Percentiles rank a stretch among this genome's conserved stretches.
phyloP scores from a whole-genome alignment of 2,888 invertebrate species.

The Mythimna albipuncta region DNA sequence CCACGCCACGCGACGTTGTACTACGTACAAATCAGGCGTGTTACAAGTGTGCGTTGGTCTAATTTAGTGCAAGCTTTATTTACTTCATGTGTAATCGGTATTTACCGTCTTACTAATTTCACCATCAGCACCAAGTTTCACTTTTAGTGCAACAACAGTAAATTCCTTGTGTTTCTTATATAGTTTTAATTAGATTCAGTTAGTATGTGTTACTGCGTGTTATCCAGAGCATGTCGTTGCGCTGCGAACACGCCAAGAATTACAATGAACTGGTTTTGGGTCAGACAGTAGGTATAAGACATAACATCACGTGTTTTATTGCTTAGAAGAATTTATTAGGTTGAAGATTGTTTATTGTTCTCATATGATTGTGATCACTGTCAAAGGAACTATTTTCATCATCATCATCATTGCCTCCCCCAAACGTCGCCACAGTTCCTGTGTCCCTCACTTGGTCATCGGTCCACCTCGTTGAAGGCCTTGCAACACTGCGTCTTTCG shows the following conservation, averaged over 20 bases:
- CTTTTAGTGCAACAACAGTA: constrained; percentile 25
- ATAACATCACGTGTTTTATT: constrained; percentile 28
- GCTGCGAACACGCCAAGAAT: constrained; percentile 46
- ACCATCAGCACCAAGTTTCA: constrained; percentile 40
- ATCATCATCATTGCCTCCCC: too few relatives aligned
- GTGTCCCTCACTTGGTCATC: too few relatives aligned
- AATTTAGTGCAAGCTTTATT: too few relatives aligned
- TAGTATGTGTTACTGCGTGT: constrained; percentile 25
- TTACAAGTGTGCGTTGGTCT: too few relatives aligned
- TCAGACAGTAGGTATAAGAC: constrained; percentile 31
- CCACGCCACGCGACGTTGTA: too few relatives aligned
- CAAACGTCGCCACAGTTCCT: too few relatives aligned
- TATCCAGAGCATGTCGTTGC: constrained; percentile 51
- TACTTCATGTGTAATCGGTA: not conserved
- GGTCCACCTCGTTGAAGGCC: too few relatives aligned
- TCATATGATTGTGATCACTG: not conserved
- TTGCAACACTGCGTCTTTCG: too few relatives aligned
- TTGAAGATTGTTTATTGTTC: not conserved
- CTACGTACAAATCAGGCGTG: too few relatives aligned
- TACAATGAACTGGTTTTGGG: constrained; percentile 44
- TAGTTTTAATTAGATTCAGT: constrained; percentile 46
- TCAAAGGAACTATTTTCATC: not conserved
- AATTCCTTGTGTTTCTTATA: constrained; percentile 12
- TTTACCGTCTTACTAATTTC: constrained; percentile 6
- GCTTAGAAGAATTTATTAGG: not conserved